Evolutionary conservation across 2,888 invertebrate species (phyloP).

Genomic region (Eurytoma adleriae): DNA sequence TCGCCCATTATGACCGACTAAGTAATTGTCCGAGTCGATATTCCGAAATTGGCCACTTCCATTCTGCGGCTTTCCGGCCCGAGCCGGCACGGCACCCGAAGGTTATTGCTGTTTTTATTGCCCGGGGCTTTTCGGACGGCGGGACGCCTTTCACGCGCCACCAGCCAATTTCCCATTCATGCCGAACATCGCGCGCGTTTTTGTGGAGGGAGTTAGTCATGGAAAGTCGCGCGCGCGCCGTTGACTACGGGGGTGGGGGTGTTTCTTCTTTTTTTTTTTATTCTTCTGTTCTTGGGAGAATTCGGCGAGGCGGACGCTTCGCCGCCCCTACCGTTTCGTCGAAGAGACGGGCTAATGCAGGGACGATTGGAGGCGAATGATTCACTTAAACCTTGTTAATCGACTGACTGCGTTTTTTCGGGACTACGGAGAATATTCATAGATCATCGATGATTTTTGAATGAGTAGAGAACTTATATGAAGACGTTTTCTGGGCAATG

Average conservation of each 20-base stretch:
- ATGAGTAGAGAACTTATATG: neutral
- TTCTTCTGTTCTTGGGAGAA: neutral
- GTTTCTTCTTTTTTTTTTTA: too few relatives aligned
- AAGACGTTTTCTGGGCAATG: too few relatives aligned
- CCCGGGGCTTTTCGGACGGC: constrained; percentile 52
- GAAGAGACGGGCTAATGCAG: constrained; percentile 34
- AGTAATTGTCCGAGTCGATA: constrained; percentile 72
- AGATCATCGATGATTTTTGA: too few relatives aligned
- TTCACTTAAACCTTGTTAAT: constrained; percentile 54
- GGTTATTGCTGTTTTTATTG: constrained; percentile 74
- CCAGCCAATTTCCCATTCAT: constrained; percentile 42
- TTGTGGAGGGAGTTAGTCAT: too few relatives aligned
- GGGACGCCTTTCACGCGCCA: constrained; percentile 46
- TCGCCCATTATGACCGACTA: constrained; percentile 69
- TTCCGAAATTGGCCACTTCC: constrained; percentile 65
- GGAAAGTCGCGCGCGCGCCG: neutral
- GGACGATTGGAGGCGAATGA: constrained; percentile 45
- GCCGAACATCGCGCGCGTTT: constrained; percentile 31
- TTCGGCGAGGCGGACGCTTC: neutral
- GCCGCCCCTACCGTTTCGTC: constrained; percentile 1
- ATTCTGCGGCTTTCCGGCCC: constrained; percentile 70
- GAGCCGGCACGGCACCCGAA: constrained; percentile 57
- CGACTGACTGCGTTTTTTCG: constrained; percentile 42
- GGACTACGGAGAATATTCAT: neutral
- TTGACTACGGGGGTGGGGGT: too few relatives aligned